Percentiles rank a stretch among this genome's conserved stretches.
Conservation (phyloP, 2,888 invertebrate species). For the Chalcis sispes region DNA sequence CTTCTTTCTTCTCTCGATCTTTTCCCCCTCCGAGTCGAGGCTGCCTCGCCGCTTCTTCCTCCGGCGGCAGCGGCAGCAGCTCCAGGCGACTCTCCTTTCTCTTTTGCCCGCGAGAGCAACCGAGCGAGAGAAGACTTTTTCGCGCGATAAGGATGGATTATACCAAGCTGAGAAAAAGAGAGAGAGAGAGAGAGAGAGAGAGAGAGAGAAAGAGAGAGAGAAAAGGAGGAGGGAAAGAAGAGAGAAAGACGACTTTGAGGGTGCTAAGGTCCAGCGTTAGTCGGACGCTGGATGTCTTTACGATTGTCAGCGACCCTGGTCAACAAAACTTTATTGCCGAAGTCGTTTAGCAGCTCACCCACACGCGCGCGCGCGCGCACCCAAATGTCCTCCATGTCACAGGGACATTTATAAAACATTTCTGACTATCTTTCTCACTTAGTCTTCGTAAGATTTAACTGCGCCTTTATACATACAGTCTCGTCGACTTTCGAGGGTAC, state of each 20-base stretch:
- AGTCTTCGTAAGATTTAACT: constrained; percentile 21
- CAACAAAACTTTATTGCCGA: constrained; percentile 54
- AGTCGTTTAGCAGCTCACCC: no score
- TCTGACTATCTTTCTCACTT: no score
- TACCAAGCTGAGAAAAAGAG: no score
- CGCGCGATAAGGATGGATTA: not conserved
- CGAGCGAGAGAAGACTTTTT: not conserved
- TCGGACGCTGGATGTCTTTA: constrained; percentile 46
- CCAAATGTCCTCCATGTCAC: no score
- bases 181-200: not conserved
- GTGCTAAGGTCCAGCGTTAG: no score
- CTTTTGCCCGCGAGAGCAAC: not conserved
- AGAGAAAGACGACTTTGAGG: no score
- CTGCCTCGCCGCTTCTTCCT: constrained; percentile 37
- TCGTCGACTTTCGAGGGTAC: not conserved
- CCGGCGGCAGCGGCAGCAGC: constrained; percentile 23
- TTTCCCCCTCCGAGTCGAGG: constrained; percentile 51
- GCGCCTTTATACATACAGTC: no score
- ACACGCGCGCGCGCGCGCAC: no score
- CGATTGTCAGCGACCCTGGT: constrained; percentile 60
- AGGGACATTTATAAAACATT: no score
- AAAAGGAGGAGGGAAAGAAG: no score
- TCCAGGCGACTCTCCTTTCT: constrained; percentile 36
- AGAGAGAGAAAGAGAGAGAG: no score
- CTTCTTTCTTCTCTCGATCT: constrained; percentile 62